These are phyloP conservation scores for Cerastis leucographa DNA, from an alignment of 2,888 invertebrate genomes.

Conservation along the genomic window DNA sequence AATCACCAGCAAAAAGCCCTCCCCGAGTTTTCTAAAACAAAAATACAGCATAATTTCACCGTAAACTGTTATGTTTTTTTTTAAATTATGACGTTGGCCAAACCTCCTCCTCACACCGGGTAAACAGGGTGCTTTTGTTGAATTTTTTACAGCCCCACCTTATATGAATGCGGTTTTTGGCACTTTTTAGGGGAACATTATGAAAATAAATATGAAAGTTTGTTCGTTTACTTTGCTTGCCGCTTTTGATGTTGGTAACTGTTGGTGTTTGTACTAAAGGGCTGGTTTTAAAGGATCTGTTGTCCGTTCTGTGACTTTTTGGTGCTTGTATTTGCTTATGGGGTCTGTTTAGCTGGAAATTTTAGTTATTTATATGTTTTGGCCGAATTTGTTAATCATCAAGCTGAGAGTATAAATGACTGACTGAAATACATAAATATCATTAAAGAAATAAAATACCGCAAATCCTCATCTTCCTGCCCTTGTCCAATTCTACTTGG, in stretches of 20 bases:
- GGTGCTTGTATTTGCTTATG: background rate
- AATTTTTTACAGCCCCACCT: slow-evolving; percentile 31
- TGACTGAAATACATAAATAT: background rate
- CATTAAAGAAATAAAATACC: background rate
- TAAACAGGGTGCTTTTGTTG: slow-evolving; percentile 47
- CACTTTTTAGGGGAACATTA: slow-evolving; percentile 42
- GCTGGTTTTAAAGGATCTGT: background rate
- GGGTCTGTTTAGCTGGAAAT: too few species aligned
- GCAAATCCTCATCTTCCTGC: background rate
- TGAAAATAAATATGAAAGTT: slow-evolving; percentile 52
- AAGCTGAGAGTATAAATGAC: background rate
- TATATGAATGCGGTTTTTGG: slow-evolving; percentile 56
- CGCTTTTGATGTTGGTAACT: slow-evolving; percentile 36
- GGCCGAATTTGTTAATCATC: background rate
- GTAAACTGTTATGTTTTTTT: slow-evolving; percentile 37
- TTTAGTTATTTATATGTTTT: too few species aligned
- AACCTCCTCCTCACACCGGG: background rate
- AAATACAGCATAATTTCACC: slow-evolving; percentile 29
- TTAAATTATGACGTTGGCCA: slow-evolving; percentile 48
- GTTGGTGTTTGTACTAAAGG: background rate
- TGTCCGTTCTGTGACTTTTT: background rate
- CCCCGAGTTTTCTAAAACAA: slow-evolving; percentile 22
- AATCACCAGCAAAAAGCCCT: slow-evolving; percentile 5
- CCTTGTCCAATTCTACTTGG: background rate
- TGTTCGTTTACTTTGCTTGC: slow-evolving; percentile 17